Conservation (phyloP, 2,888 invertebrate species). For the Idaea straminata region DNA sequence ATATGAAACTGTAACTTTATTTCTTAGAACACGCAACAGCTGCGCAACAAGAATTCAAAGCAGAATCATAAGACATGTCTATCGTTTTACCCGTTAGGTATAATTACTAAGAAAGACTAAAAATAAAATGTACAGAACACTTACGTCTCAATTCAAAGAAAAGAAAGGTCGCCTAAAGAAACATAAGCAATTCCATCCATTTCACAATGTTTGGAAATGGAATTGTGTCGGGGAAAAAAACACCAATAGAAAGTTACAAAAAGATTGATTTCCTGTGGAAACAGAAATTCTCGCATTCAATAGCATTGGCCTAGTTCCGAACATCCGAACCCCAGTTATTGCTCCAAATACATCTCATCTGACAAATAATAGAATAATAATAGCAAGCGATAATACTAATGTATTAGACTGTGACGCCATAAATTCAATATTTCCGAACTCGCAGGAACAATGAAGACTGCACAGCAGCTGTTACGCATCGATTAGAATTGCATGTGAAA, state of each 20-base stretch:
- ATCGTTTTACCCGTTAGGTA: background rate
- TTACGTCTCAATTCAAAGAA: background rate
- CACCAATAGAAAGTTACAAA: background rate
- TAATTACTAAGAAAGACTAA: background rate
- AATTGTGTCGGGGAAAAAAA: background rate
- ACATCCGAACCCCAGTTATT: conserved; percentile 5
- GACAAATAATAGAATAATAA: conserved; percentile 48
- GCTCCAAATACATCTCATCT: conserved; percentile 39
- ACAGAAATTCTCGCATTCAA: conserved; percentile 8
- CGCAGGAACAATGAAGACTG: background rate
- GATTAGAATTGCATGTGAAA: conserved; percentile 15
- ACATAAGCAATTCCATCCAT: background rate
- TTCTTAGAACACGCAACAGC: background rate
- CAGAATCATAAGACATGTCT: background rate
- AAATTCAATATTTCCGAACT: conserved; percentile 45
- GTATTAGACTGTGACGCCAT: conserved; percentile 53
- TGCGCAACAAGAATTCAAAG: background rate
- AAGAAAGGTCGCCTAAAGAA: background rate
- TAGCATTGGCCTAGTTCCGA: conserved; percentile 11
- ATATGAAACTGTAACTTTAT: background rate
- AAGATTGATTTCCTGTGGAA: background rate
- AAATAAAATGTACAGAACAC: background rate
- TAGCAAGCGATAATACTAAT: conserved; percentile 21
- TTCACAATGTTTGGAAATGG: background rate
- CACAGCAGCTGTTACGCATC: conserved; percentile 33